Percentiles rank a stretch among this genome's conserved stretches.
These are phyloP conservation scores for Tipula vernalis DNA, from an alignment of 2,888 invertebrate species.

Conservation along the genomic window DNA sequence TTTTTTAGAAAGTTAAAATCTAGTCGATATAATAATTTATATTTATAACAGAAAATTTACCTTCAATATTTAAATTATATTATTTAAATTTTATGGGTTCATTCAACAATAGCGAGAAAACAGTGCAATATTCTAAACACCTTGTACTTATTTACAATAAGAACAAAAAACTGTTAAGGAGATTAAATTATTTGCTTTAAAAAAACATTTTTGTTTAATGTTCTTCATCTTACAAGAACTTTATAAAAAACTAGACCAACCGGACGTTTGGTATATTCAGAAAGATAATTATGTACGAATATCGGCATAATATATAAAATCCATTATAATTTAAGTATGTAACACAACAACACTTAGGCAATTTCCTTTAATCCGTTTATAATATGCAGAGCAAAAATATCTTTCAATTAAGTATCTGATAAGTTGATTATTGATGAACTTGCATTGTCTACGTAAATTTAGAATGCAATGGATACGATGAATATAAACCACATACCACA, in stretches of 20 bases:
- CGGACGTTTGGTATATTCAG: background rate
- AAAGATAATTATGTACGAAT: background rate
- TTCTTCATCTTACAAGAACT: background rate
- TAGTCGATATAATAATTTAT: background rate
- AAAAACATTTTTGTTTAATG: background rate
- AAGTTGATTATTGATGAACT: background rate
- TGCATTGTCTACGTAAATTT: background rate
- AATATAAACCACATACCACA: background rate
- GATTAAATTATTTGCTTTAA: background rate
- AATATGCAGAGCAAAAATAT: background rate
- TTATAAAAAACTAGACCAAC: background rate
- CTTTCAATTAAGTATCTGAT: background rate
- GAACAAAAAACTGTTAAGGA: background rate
- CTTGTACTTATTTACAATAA: background rate
- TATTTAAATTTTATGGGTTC: background rate
- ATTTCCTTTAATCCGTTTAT: background rate
- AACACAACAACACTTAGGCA: background rate
- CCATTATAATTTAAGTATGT: background rate
- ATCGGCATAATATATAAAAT: background rate
- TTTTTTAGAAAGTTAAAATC: background rate
- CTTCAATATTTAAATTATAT: background rate
- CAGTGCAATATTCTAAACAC: background rate
- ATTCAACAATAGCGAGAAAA: background rate
- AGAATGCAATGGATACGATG: background rate
- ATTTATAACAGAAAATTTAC: background rate